A percentile compares a stretch with the other conserved stretches of the same genome.
Conservation (phyloP, 2,113 vertebrate species). For the Spheniscus mendiculus region DNA sequence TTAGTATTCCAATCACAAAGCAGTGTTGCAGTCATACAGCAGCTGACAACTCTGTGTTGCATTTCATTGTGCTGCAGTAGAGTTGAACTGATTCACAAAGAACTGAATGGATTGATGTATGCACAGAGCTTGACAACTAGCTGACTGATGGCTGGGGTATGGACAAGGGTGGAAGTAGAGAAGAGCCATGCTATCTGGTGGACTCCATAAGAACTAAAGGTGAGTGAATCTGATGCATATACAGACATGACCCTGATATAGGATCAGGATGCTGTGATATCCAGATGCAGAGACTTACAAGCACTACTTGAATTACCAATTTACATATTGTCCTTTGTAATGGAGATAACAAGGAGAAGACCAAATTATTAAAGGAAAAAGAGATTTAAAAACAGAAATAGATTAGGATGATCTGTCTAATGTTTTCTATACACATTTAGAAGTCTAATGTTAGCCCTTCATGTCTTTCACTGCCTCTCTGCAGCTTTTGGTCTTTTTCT, state of each 20-base stretch:
- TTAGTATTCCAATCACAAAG: neutral
- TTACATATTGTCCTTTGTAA: neutral
- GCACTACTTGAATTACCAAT: neutral
- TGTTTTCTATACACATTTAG: accelerated
- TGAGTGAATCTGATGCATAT: neutral
- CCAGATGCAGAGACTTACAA: neutral
- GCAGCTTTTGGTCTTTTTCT: neutral
- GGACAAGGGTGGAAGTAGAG: neutral
- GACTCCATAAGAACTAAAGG: neutral
- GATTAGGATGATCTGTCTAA: neutral
- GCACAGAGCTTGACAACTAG: neutral
- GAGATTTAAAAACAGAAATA: neutral
- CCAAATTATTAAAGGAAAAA: neutral
- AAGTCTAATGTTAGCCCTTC: neutral
- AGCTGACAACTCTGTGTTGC: neutral
- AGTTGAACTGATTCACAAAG: neutral
- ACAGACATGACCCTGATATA: neutral
- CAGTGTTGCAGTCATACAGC: neutral
- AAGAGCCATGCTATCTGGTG: neutral
- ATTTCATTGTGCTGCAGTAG: neutral
- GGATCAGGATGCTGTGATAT: too few relatives aligned
- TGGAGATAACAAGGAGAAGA: neutral
- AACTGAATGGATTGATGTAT: neutral
- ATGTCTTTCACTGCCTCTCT: neutral
- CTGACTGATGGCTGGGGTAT: accelerated